phyloP scores from a whole-genome alignment of 2,797 vertebrate species.

The Silurus lanzhouensis region DNA sequence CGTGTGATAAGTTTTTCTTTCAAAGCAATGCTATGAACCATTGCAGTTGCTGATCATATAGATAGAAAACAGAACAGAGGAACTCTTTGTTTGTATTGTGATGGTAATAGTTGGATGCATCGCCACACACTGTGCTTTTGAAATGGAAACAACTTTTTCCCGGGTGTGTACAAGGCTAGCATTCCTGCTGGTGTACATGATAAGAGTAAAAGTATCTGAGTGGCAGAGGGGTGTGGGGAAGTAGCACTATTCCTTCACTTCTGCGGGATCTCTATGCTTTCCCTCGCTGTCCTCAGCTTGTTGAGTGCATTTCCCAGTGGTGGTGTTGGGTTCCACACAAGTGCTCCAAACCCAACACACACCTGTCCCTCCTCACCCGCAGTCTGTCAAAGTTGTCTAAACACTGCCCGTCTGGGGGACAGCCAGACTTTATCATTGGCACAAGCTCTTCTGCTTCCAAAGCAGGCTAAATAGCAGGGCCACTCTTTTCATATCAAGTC shows the following conservation, averaged over 20 bases:
- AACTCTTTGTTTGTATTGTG: slow-evolving; percentile 1
- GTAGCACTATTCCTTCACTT: slow-evolving; percentile 14
- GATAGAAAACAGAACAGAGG: not conserved
- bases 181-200: not conserved
- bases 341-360: slow-evolving; percentile 51
- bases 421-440: slow-evolving; percentile 48
- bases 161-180: not conserved
- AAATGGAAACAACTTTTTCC: slow-evolving; percentile 19
- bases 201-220: not conserved
- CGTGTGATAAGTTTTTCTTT: not conserved
- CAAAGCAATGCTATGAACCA: not conserved
- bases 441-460: slow-evolving; percentile 22
- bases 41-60: slow-evolving; percentile 14
- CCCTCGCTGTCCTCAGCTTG: slow-evolving; percentile 50
- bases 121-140: not conserved
- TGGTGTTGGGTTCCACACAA: slow-evolving; percentile 60
- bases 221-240: not conserved
- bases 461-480: slow-evolving; percentile 20
- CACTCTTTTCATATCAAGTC: not conserved
- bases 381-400: slow-evolving; percentile 62
- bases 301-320: slow-evolving; percentile 54
- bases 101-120: not conserved
- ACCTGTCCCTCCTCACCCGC: slow-evolving; percentile 57
- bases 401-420: slow-evolving; percentile 42
- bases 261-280: slow-evolving; percentile 37